A percentile compares a stretch with the other conserved stretches of the same genome.
Evolutionary conservation across 2,888 invertebrate species (phyloP).

Genomic region (Salpingus planirostris): DNA sequence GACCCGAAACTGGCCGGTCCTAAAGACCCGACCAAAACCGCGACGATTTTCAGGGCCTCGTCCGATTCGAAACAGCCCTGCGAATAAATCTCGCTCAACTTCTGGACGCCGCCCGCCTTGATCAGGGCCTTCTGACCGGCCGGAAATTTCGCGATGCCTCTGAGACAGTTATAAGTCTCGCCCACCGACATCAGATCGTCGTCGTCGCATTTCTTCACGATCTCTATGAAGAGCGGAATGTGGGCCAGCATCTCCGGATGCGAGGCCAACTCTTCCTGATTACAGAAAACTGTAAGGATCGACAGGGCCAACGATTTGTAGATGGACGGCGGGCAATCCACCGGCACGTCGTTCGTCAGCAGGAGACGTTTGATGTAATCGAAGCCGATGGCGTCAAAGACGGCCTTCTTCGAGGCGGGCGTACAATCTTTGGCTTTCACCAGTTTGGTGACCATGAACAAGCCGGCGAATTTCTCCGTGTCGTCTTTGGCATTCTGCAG

Average conservation of each 20-base stretch:
- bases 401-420: conserved; percentile 57
- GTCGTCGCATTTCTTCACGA: conserved; percentile 77
- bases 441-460: conserved; percentile 86
- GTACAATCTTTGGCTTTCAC: conserved; percentile 77
- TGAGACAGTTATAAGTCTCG: conserved; percentile 76
- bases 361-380: conserved; percentile 75
- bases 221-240: conserved; percentile 73
- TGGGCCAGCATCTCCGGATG: conserved; percentile 77
- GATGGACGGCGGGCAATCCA: conserved; percentile 80
- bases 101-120: conserved; percentile 67
- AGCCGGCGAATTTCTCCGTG: conserved; percentile 84
- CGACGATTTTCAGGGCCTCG: conserved; percentile 72
- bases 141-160: conserved; percentile 68
- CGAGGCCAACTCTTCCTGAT: conserved; percentile 68
- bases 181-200: conserved; percentile 80
- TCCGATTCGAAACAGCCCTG: conserved; percentile 86
- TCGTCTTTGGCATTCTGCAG: conserved; percentile 73
- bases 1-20: conserved; percentile 69
- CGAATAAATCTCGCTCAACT: conserved; percentile 78
- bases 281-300: conserved; percentile 78
- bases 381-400: conserved; percentile 86
- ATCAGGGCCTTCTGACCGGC: conserved; percentile 73
- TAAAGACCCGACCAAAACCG: conserved; percentile 57
- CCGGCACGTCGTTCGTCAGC: conserved; percentile 65
- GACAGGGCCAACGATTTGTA: conserved; percentile 88